Evolutionary conservation across 2,888 invertebrate species (phyloP), one percentile per base, ranked within the genome.

Genomic region (Masnerella sp.): DNA sequence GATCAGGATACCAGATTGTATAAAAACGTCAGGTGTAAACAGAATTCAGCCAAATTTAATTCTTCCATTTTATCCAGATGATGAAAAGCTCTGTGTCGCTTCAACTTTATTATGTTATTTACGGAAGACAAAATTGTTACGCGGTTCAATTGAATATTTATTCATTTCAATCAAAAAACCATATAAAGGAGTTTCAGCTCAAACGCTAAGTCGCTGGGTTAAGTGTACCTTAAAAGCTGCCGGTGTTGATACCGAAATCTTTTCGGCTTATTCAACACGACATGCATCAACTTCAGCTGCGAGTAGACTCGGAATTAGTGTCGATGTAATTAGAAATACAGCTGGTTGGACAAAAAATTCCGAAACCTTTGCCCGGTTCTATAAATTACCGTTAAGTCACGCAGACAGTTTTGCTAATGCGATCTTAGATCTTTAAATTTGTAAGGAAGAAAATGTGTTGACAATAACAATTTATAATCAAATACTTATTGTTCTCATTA

Each of bases 61-160:
- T 38, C 12, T 67, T 40, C 32, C 56, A 5, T 67, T 56, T 47
- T 56, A 30, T 45, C 8, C 0, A 0, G 40, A 40, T 30, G 12
- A 67, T 25, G 2, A 5, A 14, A 58, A 47, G 14, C 12, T 77
- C 18, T 78, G 76, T 12, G 58, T 76, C 2, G 77, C 67, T 7
- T 54, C 54, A 20, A n/a, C 47, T 0, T 15, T 65, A 11, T n/a
- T 34, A 14, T 7, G 0, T 36, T 56, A 65, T 38, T 18, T 54
- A 15, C 22, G 52, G 5, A 34, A 17, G 20, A 51, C 52, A 3
- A 40, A 52, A 5, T 5, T 58, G 1, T 18, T 72, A 7, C 38
- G 75, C 40, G 68, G 47, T 0, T 11, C 64, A 5, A 40, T 28
- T 14, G 36, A 58, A 5, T n/a, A 12, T 9, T 47, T 61, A 15